Conservation (phyloP, 1,140 invertebrate genomes). For the Monochamus saltuarius region DNA sequence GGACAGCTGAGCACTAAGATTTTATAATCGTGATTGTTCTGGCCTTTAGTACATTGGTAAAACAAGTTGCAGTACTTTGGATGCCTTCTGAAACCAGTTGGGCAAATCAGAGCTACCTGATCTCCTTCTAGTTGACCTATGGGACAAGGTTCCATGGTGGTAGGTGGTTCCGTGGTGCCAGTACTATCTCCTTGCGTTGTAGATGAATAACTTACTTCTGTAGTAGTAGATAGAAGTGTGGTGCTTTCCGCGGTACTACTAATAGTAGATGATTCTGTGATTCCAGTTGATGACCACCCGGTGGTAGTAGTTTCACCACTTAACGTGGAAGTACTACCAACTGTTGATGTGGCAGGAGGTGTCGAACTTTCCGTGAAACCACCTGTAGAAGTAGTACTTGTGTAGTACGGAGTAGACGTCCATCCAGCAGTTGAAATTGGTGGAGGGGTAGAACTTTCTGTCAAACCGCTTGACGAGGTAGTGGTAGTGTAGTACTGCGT, state of each 20-base stretch:
- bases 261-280: too few species aligned
- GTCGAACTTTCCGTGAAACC: constrained; percentile 1
- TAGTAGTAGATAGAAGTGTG: too few species aligned
- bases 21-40: constrained; percentile 66
- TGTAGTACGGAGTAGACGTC: neutral
- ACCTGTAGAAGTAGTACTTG: neutral
- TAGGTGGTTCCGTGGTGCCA: too few species aligned
- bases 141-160: constrained; percentile 36
- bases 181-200: too few species aligned
- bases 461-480: neutral
- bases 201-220: too few species aligned
- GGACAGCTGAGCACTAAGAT: constrained; percentile 73
- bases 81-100: constrained; percentile 78
- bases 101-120: constrained; percentile 72
- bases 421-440: constrained; percentile 3
- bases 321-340: neutral
- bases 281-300: neutral
- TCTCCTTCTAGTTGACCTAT: constrained; percentile 57
- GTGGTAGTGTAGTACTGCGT: constrained; percentile 15
- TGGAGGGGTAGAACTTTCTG: constrained; percentile 13
- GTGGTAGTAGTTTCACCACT: neutral
- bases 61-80: constrained; percentile 81
- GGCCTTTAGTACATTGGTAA: constrained; percentile 74
- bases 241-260: too few species aligned
- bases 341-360: neutral